Conservation (phyloP, 2,888 invertebrate genomes). For the Cybosia mesomella region DNA sequence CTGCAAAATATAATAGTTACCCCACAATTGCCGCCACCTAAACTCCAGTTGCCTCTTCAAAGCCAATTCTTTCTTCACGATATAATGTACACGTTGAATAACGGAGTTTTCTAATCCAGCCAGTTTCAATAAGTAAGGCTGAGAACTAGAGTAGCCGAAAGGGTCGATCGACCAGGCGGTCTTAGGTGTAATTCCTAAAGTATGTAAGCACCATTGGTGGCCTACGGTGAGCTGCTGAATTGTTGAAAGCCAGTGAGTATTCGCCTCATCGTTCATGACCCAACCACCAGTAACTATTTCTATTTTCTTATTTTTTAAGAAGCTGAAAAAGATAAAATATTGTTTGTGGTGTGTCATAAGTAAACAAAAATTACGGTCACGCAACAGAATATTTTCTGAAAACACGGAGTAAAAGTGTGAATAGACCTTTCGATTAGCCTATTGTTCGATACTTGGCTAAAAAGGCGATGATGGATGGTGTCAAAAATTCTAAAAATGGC, state of each 20-base stretch:
- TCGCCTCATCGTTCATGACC: conserved; percentile 99
- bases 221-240: conserved; percentile 97
- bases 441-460: too few species aligned
- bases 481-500: too few species aligned
- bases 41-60: conserved; percentile 95
- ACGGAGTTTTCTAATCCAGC: conserved; percentile 94
- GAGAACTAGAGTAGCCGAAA: conserved; percentile 95
- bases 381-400: too few species aligned
- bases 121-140: conserved; percentile 93
- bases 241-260: conserved; percentile 96
- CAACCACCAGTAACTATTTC: conserved; percentile 99
- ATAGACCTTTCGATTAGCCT: too few species aligned
- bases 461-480: not conserved
- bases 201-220: conserved; percentile 96
- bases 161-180: conserved; percentile 98
- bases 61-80: conserved; percentile 97
- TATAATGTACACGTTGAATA: conserved; percentile 97
- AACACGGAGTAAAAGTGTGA: too few species aligned
- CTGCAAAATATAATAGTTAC: conserved; percentile 73
- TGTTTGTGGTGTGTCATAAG: too few species aligned
- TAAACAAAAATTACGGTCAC: too few species aligned
- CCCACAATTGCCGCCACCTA: conserved; percentile 97
- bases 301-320: conserved; percentile 93
- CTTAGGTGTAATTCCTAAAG: conserved; percentile 92
- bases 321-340: conserved; percentile 76